Evolutionary conservation across 2,113 vertebrate species (phyloP), one percentile per base, ranked within the genome.

Genomic region (Cromileptes altivelis): DNA sequence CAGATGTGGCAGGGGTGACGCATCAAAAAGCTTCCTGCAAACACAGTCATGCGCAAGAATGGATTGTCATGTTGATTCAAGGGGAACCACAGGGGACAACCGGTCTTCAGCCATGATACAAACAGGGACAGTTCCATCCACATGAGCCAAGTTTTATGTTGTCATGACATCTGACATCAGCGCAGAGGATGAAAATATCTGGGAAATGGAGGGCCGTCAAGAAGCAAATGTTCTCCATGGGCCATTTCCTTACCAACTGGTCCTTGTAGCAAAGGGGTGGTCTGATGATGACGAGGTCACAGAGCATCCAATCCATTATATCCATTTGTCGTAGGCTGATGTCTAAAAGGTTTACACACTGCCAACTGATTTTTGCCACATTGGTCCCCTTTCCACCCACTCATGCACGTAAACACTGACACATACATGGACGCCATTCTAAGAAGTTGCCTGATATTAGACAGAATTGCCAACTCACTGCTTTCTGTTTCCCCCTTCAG

Each of bases 31-130:
- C 50, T 79, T 58, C 49, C 62, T 49, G 50, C 65, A 72, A 81
- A 55, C 3, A 5, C 62, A 80, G 57, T 25, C 4, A 21, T 56
- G 69, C 75, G n/a, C 19, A 11, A 42, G 33, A 67, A 85, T 52
- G 27, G 63, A 82, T 50, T 71, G 64, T 71, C 4, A 17, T 52
- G 64, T 76, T 78, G 63, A 75, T 85, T 82, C 52, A 65, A 47
- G 67, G n/a, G 56, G 33, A 70, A 73, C 56, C 53, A 55, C 47
- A 33, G 21, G 47, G 40, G 60, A 52, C 15, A 70, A 63, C 19
- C 33, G 42, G 25, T 73, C 62, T 61, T 61, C 50, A 30, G 52
- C 52, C 6, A 18, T 14, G 40, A 75, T 75, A 37, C 62, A 67
- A 60, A 67, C 27, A 14, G 33, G 19, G 23, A 19, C 40, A 49